Evolutionary conservation across 2,797 vertebrate genomes (phyloP).

Genomic region (Urophycis tenuis): DNA sequence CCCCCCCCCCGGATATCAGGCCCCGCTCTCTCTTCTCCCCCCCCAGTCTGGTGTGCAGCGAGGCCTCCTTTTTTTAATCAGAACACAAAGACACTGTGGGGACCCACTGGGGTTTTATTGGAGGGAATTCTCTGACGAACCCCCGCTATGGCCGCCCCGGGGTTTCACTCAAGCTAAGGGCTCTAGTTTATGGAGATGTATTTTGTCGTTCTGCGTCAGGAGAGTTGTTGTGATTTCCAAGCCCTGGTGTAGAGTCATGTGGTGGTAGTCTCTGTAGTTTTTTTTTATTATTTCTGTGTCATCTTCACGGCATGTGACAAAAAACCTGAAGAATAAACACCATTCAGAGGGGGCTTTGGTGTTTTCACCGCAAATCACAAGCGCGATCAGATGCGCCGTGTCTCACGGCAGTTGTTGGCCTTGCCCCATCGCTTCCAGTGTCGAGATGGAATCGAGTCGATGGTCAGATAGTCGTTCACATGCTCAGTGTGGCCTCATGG

Average conservation of each 20-base stretch:
- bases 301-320: background rate
- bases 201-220: background rate
- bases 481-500: background rate
- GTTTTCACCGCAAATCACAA: background rate
- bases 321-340: background rate
- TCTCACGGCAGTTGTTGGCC: conserved; percentile 1
- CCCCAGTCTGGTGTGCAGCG: conserved; percentile 25
- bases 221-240: conserved; percentile 2
- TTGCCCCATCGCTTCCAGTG: conserved; percentile 18
- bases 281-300: background rate
- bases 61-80: conserved; percentile 16
- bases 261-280: background rate
- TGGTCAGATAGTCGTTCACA: background rate
- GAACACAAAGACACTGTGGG: conserved; percentile 15
- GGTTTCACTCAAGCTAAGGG: conserved; percentile 12
- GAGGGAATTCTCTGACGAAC: background rate
- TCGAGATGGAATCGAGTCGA: conserved; percentile 6
- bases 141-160: background rate
- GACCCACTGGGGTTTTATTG: conserved; percentile 15
- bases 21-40: background rate
- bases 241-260: background rate
- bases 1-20: too few relatives aligned
- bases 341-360: background rate
- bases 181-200: background rate
- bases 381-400: background rate